These are phyloP conservation scores for Zaprionus ghesquierei DNA, from an alignment of 1,140 invertebrate species.

Conservation along the genomic window DNA sequence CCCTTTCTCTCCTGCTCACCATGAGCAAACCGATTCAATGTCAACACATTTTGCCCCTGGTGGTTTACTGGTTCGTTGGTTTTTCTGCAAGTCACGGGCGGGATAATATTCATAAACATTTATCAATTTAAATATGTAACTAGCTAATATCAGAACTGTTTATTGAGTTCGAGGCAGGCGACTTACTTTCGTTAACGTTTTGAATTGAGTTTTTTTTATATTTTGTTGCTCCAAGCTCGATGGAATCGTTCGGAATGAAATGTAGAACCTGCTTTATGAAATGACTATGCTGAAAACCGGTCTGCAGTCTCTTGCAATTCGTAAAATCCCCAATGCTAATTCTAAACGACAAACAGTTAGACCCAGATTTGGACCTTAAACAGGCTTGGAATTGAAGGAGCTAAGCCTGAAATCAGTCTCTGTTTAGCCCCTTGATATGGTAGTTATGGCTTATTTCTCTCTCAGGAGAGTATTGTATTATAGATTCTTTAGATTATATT, in stretches of 20 bases:
- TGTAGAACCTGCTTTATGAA: slow-evolving; percentile 68
- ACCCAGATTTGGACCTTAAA: background rate
- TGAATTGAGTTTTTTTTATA: slow-evolving; percentile 13
- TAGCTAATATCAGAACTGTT: slow-evolving; percentile 20
- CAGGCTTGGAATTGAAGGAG: background rate
- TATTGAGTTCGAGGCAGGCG: slow-evolving; percentile 60
- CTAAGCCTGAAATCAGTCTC: background rate
- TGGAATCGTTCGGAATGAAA: slow-evolving; percentile 30
- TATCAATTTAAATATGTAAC: slow-evolving; percentile 16
- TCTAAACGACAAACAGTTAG: background rate
- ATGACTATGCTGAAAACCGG: slow-evolving; percentile 51
- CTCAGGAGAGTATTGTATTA: no score
- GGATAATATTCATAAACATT: slow-evolving; percentile 5
- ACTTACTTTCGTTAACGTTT: slow-evolving; percentile 61
- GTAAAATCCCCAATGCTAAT: slow-evolving; percentile 3
- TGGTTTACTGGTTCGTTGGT: background rate
- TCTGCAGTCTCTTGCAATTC: slow-evolving; percentile 30
- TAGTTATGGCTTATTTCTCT: no score
- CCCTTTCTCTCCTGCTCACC: background rate
- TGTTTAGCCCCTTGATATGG: no score
- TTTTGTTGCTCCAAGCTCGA: slow-evolving; percentile 25
- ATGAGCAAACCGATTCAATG: slow-evolving; percentile 18
- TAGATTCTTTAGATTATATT: background rate
- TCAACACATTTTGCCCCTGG: slow-evolving; percentile 7
- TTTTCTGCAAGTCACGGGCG: background rate